These are phyloP conservation scores for Oriolus oriolus DNA, from an alignment of 2,113 vertebrate genomes.

Conservation along the genomic window DNA sequence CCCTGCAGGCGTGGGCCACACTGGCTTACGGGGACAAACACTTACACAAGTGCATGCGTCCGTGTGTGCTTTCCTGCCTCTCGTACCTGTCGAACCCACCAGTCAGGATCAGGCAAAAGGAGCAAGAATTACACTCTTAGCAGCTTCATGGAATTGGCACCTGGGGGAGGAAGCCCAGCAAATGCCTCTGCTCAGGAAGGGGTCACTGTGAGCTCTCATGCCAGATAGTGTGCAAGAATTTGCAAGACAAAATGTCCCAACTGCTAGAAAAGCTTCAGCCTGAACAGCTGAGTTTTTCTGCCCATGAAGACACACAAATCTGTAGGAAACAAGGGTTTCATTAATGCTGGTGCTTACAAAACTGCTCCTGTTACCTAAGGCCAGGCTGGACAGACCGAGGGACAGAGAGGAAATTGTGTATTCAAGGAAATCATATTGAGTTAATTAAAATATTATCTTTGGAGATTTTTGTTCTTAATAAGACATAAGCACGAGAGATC, in stretches of 20 bases:
- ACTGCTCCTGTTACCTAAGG: background rate
- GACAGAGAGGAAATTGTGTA: background rate
- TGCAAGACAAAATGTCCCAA: background rate
- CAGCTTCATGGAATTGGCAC: background rate
- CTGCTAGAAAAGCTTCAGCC: background rate
- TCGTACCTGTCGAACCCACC: background rate
- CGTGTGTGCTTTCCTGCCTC: background rate
- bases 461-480: background rate
- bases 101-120: background rate
- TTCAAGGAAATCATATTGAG: background rate
- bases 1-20: background rate
- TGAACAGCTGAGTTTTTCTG: background rate
- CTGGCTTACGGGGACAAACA: background rate
- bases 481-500: background rate
- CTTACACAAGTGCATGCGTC: accelerated
- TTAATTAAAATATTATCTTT: background rate
- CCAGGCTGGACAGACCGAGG: background rate
- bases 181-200: too few species aligned
- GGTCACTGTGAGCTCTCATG: background rate
- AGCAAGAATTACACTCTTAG: background rate
- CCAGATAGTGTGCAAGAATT: background rate
- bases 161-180: background rate
- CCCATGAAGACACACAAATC: background rate
- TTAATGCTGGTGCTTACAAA: background rate
- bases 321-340: background rate